Evolutionary conservation across 2,113 vertebrate species (phyloP), one percentile per base, ranked within the genome.

Genomic region (Alethe castanea): DNA sequence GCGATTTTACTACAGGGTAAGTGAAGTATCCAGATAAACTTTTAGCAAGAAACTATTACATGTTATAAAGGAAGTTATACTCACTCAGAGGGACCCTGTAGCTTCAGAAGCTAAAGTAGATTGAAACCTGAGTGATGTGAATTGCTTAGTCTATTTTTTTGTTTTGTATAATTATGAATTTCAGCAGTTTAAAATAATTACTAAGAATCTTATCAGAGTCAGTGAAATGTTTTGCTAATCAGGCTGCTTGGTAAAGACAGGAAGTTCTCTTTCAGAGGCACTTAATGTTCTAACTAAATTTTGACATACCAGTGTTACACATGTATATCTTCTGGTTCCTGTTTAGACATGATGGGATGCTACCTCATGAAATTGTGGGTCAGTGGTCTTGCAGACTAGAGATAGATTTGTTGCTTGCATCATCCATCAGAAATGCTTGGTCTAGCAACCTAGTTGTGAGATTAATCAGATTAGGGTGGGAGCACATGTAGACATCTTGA

Each of bases 1-100:
- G 17, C 98, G 99, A 8, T 99, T 99, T 98, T 99, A 99, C 96
- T 99, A 99, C 90, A 98, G 98, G 98, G 99, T 99, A 98, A 97
- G 98, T 94, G 52, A 10, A 62, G 33, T 31, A 47, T 61, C 64
- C 38, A 28, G 47, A 22, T 74, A 16, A 77, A 16, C 25, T 66
- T 73, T 17, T 24, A 48, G 10, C 13, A 61, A 44, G 24, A 80
- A 24, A 11, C 11, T 60, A 0, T 52, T 78, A 11, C 20, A 7
- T 11, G 5, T 66, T 61, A 18, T 2, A 31, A 61, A 31, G 19
- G 17, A 64, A 42, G 28, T 15, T 53, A 9, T 22, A 2, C 14
- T 40, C 28, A 9, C 33, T 90, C 52, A 53, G 2, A 82, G 17
- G 56, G 12, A 22, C 2, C 4, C 33, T 80, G 67, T 29, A 66